Conservation (phyloP, 2,113 vertebrate genomes). For the Recurvirostra avosetta region DNA sequence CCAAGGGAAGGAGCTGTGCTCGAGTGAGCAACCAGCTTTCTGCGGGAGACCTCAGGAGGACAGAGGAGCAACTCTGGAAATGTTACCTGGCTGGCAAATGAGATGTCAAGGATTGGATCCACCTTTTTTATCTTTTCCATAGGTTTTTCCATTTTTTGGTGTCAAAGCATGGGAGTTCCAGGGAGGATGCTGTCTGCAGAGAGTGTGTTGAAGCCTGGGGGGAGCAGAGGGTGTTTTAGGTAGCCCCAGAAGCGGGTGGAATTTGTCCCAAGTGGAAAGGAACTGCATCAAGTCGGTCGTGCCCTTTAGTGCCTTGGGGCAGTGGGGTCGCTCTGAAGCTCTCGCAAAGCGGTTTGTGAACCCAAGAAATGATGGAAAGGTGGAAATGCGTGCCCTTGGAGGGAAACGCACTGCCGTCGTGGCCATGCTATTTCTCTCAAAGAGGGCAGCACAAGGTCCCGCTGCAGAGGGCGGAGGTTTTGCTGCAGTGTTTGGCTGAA, state of each 20-base stretch:
- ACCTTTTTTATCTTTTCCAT: neutral
- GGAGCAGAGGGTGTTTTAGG: neutral
- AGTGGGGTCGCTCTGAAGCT: neutral
- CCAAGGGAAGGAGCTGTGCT: neutral
- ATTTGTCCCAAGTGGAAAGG: neutral
- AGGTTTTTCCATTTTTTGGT: neutral
- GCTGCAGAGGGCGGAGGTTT: neutral
- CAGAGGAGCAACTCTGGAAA: neutral
- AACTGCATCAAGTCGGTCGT: fast-evolving
- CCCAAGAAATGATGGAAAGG: neutral
- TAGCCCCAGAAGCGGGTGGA: neutral
- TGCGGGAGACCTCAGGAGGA: neutral
- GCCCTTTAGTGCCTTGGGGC: neutral
- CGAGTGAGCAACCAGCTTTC: neutral
- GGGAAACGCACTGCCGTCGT: neutral
- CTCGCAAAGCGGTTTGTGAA: neutral
- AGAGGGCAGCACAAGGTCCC: neutral
- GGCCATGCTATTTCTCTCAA: neutral
- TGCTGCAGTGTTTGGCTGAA: neutral
- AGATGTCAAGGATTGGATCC: neutral
- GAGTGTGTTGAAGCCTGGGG: neutral
- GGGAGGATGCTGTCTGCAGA: neutral
- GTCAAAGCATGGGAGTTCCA: neutral
- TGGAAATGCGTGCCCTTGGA: neutral
- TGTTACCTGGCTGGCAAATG: neutral